These are phyloP conservation scores for Aromia moschata DNA, from an alignment of 2,888 invertebrate species.

Conservation along the genomic window DNA sequence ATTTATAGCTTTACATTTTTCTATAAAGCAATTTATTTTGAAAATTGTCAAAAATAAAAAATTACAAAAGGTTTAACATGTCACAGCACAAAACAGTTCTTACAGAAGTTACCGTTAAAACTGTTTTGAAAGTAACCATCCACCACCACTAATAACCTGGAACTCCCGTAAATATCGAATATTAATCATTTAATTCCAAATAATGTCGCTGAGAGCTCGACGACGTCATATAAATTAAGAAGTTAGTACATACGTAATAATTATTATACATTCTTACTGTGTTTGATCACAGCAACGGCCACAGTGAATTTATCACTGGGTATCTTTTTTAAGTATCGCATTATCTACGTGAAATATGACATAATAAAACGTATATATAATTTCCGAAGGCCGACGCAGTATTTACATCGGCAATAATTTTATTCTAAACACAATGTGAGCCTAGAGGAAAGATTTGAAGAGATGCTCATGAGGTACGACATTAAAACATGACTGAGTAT, in stretches of 20 bases:
- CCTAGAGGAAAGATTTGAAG: constrained; percentile 11
- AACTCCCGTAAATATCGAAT: too few species aligned
- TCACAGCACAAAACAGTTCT: too few species aligned
- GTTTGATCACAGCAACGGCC: constrained; percentile 5
- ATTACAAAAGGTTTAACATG: too few species aligned
- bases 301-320: constrained; percentile 5
- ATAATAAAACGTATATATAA: constrained; percentile 15
- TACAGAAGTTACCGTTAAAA: too few species aligned
- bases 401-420: constrained; percentile 16
- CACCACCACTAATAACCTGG: too few species aligned
- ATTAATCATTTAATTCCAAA: too few species aligned
- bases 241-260: constrained; percentile 1
- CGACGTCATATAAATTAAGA: not conserved
- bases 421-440: constrained; percentile 16
- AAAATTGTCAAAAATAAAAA: too few species aligned
- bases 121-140: too few species aligned
- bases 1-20: too few species aligned
- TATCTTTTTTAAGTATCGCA: constrained; percentile 13
- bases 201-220: not conserved
- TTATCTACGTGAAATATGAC: constrained; percentile 12
- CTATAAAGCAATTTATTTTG: too few species aligned
- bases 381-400: constrained; percentile 10
- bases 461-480: constrained; percentile 15
- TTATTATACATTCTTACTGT: not conserved
- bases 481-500: constrained; percentile 15